Evolutionary conservation across 2,113 vertebrate genomes (phyloP).

Genomic region (Macquaria australasica): DNA sequence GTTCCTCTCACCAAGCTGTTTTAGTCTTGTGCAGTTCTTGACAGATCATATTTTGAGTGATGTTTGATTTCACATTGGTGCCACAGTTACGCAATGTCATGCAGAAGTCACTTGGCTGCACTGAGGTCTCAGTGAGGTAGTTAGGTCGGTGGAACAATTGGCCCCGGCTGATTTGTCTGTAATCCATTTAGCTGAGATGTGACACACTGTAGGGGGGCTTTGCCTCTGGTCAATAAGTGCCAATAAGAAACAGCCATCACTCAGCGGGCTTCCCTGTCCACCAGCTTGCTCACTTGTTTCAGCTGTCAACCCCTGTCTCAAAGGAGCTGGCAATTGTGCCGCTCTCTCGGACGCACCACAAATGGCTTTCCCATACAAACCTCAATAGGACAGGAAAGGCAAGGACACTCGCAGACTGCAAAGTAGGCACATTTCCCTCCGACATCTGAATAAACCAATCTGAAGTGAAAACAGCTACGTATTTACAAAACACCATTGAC

Average conservation of each 20-base stretch:
- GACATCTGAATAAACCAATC: constrained; percentile 72
- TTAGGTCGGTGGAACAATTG: constrained; percentile 62
- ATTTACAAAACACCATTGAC: constrained; percentile 79
- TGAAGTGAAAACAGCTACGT: constrained; percentile 67
- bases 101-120: constrained; percentile 53
- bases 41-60: constrained; percentile 22
- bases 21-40: neutral
- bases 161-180: constrained; percentile 71
- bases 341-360: constrained; percentile 60
- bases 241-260: constrained; percentile 79
- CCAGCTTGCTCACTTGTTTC: constrained; percentile 80
- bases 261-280: constrained; percentile 81
- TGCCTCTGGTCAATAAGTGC: constrained; percentile 77
- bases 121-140: constrained; percentile 60
- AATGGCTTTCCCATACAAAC: constrained; percentile 73
- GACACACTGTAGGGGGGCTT: constrained; percentile 78
- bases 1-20: neutral
- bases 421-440: constrained; percentile 64
- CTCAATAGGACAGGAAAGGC: constrained; percentile 75
- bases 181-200: constrained; percentile 79
- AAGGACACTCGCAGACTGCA: constrained; percentile 66
- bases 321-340: constrained; percentile 65
- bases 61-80: constrained; percentile 18
- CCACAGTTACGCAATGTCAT: constrained; percentile 44
- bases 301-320: constrained; percentile 74